A percentile compares a stretch with the other conserved stretches of the same genome.
These are phyloP conservation scores for Scrobipalpa costella DNA, from an alignment of 2,888 invertebrate genomes.

Conservation along the genomic window DNA sequence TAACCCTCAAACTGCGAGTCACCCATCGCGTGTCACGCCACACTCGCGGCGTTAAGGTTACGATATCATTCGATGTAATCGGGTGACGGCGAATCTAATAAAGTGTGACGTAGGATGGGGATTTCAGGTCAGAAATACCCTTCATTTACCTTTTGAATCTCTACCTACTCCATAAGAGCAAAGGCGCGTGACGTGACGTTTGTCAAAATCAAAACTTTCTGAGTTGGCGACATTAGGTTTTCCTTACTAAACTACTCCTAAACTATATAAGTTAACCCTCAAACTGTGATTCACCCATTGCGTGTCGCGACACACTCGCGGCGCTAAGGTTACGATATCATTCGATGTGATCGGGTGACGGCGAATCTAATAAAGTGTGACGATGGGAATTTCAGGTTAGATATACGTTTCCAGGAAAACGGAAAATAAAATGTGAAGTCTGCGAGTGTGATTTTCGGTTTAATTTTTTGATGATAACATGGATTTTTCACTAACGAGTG, in stretches of 20 bases:
- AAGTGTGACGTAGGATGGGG: not conserved
- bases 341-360: constrained; percentile 26
- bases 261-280: constrained; percentile 13
- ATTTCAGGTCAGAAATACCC: not conserved
- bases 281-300: constrained; percentile 19
- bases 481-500: too few relatives aligned
- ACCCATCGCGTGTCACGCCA: constrained; percentile 18
- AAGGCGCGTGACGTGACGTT: too few relatives aligned
- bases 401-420: not conserved
- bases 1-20: constrained; percentile 20
- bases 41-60: constrained; percentile 28
- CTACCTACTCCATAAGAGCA: too few relatives aligned
- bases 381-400: not conserved
- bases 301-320: constrained; percentile 17
- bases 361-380: constrained; percentile 12
- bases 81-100: constrained; percentile 4
- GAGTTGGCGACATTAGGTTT: not conserved
- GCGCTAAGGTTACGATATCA: constrained; percentile 30
- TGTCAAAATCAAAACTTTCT: too few relatives aligned
- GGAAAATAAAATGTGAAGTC: not conserved
- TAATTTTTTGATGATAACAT: too few relatives aligned
- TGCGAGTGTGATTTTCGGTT: too few relatives aligned
- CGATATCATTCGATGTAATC: constrained; percentile 29
- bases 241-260: not conserved
- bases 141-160: not conserved